Evolutionary conservation across 2,888 invertebrate genomes (phyloP), one percentile per base, ranked within the genome.

Genomic region (Tortrix viridana): DNA sequence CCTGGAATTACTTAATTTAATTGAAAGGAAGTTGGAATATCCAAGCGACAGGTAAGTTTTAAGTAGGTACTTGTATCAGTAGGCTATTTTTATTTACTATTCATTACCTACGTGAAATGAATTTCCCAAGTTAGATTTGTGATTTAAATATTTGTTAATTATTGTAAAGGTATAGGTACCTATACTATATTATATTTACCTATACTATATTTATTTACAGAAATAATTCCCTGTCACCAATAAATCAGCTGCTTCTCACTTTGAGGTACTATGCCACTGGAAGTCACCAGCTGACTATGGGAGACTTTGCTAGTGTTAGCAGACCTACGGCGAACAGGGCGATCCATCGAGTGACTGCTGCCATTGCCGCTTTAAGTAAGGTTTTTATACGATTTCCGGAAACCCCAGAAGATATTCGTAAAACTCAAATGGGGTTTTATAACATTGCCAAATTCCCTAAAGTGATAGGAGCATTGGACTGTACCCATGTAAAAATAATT

Each of bases 381-480:
- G 16, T 16, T 16, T 14, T 43, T 43, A 43, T 43, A n/a, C n/a
- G 4, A 16, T 43, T 43, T 43, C 43, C 43, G 9, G 43, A 43
- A 16, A 16, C 43, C n/a, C 16, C 2, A n/a, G 20, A 55, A 38
- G 60, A 65, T 26, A n/a, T 65, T 9, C 54, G 52, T 38, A 23
- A 20, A 56, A 48, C 50, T 26, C 56, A 52, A 22, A n/a, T 49
- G 22, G 23, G 26, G 12, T 59, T 59, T 23, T 59, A 50, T 44
- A 52, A 65, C 47, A 61, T 65, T 26, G 61, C 47, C 38, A 54
- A 54, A 16, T 61, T 66, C 46, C 65, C 65, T 48, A 49, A 59
- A 9, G 47, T 58, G 19, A 59, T 47, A 41, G 62, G 62, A 26
- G 59, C 65, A 4, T 19, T 66, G 3, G 65, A 66, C 26, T 65